Conservation (phyloP, 2,797 vertebrate species). For the Melanotaenia pygmaea region DNA sequence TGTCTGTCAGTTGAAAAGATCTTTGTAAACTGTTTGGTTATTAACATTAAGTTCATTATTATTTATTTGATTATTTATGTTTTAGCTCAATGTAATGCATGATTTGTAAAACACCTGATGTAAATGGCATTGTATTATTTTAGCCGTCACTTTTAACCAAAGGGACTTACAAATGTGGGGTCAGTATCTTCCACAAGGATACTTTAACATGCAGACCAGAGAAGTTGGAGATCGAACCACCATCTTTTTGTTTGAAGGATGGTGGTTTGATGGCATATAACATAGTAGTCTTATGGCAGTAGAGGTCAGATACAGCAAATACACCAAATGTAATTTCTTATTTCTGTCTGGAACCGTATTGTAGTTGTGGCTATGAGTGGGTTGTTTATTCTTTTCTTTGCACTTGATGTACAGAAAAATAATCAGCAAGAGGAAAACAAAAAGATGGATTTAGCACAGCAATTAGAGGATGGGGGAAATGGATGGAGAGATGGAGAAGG, state of each 20-base stretch:
- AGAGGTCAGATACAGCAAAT: background rate
- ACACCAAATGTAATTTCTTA: background rate
- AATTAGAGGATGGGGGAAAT: slow-evolving; percentile 33
- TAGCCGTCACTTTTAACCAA: background rate
- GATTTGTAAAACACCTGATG: background rate
- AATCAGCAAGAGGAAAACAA: slow-evolving; percentile 13
- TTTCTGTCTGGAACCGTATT: background rate
- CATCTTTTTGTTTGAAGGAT: background rate
- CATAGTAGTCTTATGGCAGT: too few species aligned
- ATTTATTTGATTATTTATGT: too few species aligned
- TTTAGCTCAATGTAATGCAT: too few species aligned
- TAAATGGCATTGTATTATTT: background rate
- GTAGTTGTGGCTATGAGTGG: background rate
- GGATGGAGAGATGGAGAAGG: slow-evolving; percentile 49
- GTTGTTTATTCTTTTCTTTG: background rate
- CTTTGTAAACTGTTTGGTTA: too few species aligned
- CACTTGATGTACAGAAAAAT: background rate
- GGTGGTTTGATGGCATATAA: too few species aligned
- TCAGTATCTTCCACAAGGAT: background rate
- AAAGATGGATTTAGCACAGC: slow-evolving; percentile 20
- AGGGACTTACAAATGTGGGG: too few species aligned
- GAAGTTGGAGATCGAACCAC: background rate
- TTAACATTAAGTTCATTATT: too few species aligned
- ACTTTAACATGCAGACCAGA: too few species aligned
- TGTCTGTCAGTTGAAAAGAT: too few species aligned